phyloP scores from a whole-genome alignment of 2,797 vertebrate species.

The Crocidura indochinensis region DNA sequence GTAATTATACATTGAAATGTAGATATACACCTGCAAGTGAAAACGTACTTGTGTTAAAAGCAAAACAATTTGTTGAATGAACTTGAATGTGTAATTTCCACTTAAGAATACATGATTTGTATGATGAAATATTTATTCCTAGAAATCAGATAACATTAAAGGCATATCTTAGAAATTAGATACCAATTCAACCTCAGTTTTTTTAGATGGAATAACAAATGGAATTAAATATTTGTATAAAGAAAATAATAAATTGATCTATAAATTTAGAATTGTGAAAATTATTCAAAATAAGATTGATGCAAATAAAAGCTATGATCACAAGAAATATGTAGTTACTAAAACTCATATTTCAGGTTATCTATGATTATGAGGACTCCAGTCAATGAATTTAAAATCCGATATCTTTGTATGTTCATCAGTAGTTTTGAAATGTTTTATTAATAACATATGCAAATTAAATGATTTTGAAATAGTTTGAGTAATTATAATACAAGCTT shows the following conservation, averaged over 20 bases:
- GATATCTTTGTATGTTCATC: neutral
- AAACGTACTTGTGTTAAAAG: neutral
- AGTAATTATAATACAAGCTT: too few species aligned
- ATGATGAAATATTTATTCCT: neutral
- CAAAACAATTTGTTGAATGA: slow-evolving; percentile 23
- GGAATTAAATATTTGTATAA: neutral
- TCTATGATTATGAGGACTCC: neutral
- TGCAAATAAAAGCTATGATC: neutral
- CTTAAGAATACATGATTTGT: neutral
- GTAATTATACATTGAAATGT: neutral
- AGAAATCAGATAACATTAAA: neutral
- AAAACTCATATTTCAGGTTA: neutral
- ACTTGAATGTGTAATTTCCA: neutral
- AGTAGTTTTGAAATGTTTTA: neutral
- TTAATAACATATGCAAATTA: neutral
- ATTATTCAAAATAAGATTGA: neutral
- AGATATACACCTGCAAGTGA: slow-evolving; percentile 34
- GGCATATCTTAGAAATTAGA: too few species aligned
- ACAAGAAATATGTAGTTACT: neutral
- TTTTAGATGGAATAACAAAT: neutral
- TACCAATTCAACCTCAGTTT: neutral
- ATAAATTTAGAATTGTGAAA: neutral
- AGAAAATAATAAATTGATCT: neutral
- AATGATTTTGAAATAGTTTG: neutral
- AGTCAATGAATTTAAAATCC: neutral